Evolutionary conservation across 2,113 vertebrate species (phyloP), one percentile per base, ranked within the genome.

Genomic region (Alligator mississippiensis): DNA sequence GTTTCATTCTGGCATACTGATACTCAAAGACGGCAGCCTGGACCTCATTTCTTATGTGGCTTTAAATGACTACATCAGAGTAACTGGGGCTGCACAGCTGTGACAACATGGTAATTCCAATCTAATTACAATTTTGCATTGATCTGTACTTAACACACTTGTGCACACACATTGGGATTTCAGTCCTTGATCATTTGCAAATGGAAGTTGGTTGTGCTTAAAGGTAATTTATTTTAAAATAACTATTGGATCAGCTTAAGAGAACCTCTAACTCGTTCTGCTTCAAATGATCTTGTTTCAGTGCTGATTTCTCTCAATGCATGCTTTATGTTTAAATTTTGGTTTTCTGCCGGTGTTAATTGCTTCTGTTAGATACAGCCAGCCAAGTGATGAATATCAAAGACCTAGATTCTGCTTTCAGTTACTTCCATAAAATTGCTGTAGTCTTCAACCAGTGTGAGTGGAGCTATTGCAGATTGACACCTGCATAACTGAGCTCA

Each of bases 351-450:
- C 82, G 34, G 15, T 19, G 34, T 79, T 74, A 88, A 86, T 66
- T 54, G 4, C 74, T 66, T 70, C 76, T 2, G 2, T 54, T 0
- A 0, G 4, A 7, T 18, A 2, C 2, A 0, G 30, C 57, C 34
- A 1, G 11, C 3, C 34, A 5, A 19, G 5, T 12, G 18, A 47
- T 12, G 15, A 2, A 1, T n/a, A 21, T 62, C 2, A 59, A 47
- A 28, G 55, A 38, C 5, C 4, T 5, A 7, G 24, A 17, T 59
- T 34, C 79, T 94, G 79, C 77, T 87, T 38, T 30, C 47, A 28
- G 64, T 2, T 4, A 80, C 24, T 24, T 25, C 0, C 0, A 19
- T 47, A 47, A 74, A 11, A 24, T 38, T 25, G 11, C 66, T 82
- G n/a, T 14, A 61, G n/a, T 14, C 19, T 4, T 2, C 27, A 54